These are phyloP conservation scores for Zophobas atratus DNA, from an alignment of 1,140 invertebrate species.

Conservation along the genomic window DNA sequence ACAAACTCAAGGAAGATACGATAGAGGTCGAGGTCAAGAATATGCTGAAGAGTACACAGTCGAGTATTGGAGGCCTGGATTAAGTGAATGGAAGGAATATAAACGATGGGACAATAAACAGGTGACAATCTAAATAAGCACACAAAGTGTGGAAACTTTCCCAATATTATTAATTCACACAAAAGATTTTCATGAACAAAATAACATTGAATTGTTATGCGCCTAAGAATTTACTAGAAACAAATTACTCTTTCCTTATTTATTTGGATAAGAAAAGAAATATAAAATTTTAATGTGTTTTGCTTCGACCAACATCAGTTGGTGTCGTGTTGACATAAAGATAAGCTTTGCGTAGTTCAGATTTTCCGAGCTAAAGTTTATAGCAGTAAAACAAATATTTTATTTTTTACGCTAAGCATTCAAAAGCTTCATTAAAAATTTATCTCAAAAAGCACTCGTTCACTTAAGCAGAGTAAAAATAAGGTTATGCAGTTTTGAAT, in stretches of 20 bases:
- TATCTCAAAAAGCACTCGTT: background rate
- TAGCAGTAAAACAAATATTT: background rate
- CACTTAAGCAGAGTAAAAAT: no score
- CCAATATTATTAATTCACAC: background rate
- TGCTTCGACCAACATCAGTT: background rate
- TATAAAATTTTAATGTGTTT: no score
- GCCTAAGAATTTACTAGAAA: background rate
- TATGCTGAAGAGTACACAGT: constrained; percentile 82
- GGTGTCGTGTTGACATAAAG: background rate
- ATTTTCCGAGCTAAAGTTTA: background rate
- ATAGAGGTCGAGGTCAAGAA: constrained; percentile 84
- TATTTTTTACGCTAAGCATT: background rate
- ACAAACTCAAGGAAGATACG: constrained; percentile 86
- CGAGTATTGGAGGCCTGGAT: constrained; percentile 81
- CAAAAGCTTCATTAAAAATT: background rate
- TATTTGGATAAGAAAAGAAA: no score
- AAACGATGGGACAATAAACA: constrained; percentile 75
- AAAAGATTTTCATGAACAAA: background rate
- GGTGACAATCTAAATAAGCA: constrained; percentile 67
- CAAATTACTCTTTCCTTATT: background rate
- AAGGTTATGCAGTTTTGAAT: constrained; percentile 8
- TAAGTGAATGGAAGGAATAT: constrained; percentile 78
- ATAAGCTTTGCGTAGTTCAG: background rate
- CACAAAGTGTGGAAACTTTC: background rate
- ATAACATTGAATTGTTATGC: background rate